Evolutionary conservation across 1,140 invertebrate species (phyloP).

Genomic region (Caenorhabditis briggsae): DNA sequence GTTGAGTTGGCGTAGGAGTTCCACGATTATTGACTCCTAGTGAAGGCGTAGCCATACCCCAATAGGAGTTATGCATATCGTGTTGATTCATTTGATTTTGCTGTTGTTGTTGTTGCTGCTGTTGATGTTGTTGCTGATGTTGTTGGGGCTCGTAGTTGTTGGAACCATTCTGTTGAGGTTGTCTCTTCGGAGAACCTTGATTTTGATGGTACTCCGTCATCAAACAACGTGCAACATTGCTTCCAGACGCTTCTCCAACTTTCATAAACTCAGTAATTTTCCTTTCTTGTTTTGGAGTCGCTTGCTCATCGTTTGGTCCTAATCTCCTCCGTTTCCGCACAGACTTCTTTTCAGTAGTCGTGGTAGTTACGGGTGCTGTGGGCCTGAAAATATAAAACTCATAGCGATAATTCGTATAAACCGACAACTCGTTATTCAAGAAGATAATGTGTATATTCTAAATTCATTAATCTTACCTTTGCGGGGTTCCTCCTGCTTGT

Average conservation of each 20-base stretch:
- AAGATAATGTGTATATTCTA: no score
- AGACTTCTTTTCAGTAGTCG: conserved; percentile 56
- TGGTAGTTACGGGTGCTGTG: neutral
- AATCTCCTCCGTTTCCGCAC: conserved; percentile 45
- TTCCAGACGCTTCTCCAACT: conserved; percentile 13
- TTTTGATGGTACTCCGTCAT: conserved; percentile 41
- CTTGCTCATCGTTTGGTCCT: conserved; percentile 24
- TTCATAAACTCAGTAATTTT: conserved; percentile 63
- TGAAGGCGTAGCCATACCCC: neutral
- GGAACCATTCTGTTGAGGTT: conserved; percentile 14
- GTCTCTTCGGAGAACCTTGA: conserved; percentile 19
- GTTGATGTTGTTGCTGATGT: no score
- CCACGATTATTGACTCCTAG: conserved; percentile 42
- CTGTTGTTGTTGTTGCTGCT: neutral
- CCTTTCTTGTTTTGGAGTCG: conserved; percentile 58
- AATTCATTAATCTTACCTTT: conserved; percentile 41
- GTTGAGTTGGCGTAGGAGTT: conserved; percentile 43
- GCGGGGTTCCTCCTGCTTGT: conserved; percentile 43
- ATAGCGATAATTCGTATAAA: neutral
- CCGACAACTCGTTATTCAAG: neutral
- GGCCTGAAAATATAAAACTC: conserved; percentile 10
- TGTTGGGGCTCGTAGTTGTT: conserved; percentile 7
- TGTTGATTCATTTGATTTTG: conserved; percentile 1
- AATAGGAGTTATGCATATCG: conserved; percentile 27
- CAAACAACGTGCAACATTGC: conserved; percentile 8